These are phyloP conservation scores for Athripsodes cinereus DNA, from an alignment of 2,888 invertebrate species.

Conservation along the genomic window DNA sequence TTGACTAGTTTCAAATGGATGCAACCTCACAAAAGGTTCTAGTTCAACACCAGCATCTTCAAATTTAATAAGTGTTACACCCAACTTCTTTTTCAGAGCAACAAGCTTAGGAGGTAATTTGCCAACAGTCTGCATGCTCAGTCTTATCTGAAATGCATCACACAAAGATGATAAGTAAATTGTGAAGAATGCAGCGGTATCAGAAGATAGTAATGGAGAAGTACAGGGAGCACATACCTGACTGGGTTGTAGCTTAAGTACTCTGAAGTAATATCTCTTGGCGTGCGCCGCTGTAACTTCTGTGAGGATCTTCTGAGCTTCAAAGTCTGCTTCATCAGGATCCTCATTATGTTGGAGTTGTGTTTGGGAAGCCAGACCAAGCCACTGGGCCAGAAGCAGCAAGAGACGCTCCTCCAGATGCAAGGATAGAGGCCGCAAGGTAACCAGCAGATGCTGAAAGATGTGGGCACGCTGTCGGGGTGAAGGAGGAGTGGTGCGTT, in stretches of 20 bases:
- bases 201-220: neutral
- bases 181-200: neutral
- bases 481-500: constrained; percentile 59
- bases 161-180: constrained; percentile 2
- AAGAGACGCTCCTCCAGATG: constrained; percentile 83
- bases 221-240: constrained; percentile 45
- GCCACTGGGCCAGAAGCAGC: constrained; percentile 48
- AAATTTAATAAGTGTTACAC: constrained; percentile 87
- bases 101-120: constrained; percentile 73
- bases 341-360: constrained; percentile 58
- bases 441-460: constrained; percentile 78
- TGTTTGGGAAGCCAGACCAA: constrained; percentile 54
- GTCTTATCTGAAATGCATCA: constrained; percentile 65
- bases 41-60: constrained; percentile 94
- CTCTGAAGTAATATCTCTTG: constrained; percentile 82
- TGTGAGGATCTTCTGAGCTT: constrained; percentile 71
- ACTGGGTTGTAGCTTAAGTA: constrained; percentile 69
- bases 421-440: constrained; percentile 75
- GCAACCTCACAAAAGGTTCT: constrained; percentile 78
- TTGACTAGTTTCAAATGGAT: constrained; percentile 87
- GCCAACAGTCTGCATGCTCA: constrained; percentile 84
- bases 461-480: constrained; percentile 77
- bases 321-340: constrained; percentile 74
- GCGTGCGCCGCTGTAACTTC: constrained; percentile 76
- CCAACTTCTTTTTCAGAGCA: constrained; percentile 76